Evolutionary conservation across 2,113 vertebrate species (phyloP), one percentile per base, ranked within the genome.

Genomic region (Mixornis gularis): DNA sequence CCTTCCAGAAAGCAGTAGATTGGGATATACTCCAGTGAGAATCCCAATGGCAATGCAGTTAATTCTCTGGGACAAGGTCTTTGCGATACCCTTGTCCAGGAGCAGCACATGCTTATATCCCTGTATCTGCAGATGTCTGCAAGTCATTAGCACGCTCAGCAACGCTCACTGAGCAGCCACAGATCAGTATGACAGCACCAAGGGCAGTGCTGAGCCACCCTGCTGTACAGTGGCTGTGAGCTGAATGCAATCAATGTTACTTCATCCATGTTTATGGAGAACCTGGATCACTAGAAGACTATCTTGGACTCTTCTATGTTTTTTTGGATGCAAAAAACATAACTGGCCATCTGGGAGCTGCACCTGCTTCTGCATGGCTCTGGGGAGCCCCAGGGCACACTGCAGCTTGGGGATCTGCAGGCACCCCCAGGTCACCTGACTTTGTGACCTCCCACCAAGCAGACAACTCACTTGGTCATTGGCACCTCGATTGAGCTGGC

Each of bases 61-160:
- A 93, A 86, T 53, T 84, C 70, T 60, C 40, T 30, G 10, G 32
- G 53, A 79, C 38, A 59, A 66, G 29, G 52, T 64, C 79, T 84
- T 68, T 43, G 24, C 11, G 34, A 53, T 62, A 65, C 8, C 69
- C 66, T 92, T 62, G 49, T 72, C 87, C 58, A 58, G 26, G 16
- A 85, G 46, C 38, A 78, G 43, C 73, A 79, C 6, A 30, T n/a
- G 49, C 43, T 48, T 51, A 63, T 66, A 34, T 38, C 64, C 65
- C 53, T 72, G 0, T 55, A 93, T 55, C 70, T 93, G 93, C 92
- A 89, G 53, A 93, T n/a, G 68, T 83, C 85, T 79, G 78, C 91
- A 92, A 91, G 78, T 87, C 64, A 70, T 91, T 70, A 92, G 80
- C 21, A 4, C 22, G 46, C 71, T 91, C 87, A 85, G 65, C 79